A percentile compares a stretch with the other conserved stretches of the same genome.
Conservation (phyloP, 1,140 invertebrate species). For the honey bee (Apis mellifera) region DNA sequence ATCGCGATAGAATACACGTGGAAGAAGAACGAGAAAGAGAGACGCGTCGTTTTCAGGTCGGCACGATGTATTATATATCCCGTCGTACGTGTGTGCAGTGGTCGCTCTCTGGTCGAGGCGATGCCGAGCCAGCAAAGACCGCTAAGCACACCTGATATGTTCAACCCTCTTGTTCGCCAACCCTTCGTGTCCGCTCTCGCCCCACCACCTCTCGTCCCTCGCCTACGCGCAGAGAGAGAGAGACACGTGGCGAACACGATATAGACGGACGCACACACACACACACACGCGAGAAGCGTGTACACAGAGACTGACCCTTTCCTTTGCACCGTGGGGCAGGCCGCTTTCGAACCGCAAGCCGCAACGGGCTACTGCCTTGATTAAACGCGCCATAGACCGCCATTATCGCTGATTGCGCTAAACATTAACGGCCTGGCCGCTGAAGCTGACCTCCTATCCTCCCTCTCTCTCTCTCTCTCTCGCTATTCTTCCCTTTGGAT, state of each 20-base stretch:
- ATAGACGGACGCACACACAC: not conserved
- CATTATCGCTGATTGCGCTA: constrained; percentile 83
- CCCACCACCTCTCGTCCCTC: constrained; percentile 13
- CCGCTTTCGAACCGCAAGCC: constrained; percentile 79
- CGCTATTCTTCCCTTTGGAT: constrained; percentile 2
- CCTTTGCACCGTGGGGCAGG: constrained; percentile 75
- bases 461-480: constrained; percentile 23
- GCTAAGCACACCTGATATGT: constrained; percentile 80
- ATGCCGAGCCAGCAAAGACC: constrained; percentile 75
- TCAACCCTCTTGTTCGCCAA: constrained; percentile 53
- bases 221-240: not conserved
- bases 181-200: constrained; percentile 6
- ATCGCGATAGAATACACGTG: too few relatives aligned
- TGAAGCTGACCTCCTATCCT: constrained; percentile 54
- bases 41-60: constrained; percentile 39
- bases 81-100: constrained; percentile 66
- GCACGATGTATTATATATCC: not conserved
- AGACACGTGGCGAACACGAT: not conserved
- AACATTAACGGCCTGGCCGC: constrained; percentile 80
- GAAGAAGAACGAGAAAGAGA: not conserved
- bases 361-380: constrained; percentile 81
- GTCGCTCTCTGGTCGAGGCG: constrained; percentile 77
- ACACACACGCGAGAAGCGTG: not conserved
- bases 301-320: constrained; percentile 67
- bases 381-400: constrained; percentile 82